These are phyloP conservation scores for Strigamia crassipes DNA, from an alignment of 2,888 invertebrate species.

Conservation along the genomic window DNA sequence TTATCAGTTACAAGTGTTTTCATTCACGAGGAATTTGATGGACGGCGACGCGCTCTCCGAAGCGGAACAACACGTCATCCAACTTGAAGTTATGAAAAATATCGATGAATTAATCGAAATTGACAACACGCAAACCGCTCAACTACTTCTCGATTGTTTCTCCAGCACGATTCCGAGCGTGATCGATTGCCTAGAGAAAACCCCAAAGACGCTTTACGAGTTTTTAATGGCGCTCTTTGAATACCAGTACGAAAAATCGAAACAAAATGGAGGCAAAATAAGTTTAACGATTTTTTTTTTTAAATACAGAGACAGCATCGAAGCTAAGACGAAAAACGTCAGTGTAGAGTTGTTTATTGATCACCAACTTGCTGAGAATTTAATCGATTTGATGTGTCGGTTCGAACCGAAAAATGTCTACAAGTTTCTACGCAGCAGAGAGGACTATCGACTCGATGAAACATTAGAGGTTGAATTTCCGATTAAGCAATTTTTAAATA, in stretches of 20 bases:
- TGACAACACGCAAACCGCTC: constrained; percentile 68
- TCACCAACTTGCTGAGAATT: constrained; percentile 65
- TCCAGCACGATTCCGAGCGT: constrained; percentile 57
- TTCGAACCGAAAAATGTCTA: constrained; percentile 64
- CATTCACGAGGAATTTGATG: constrained; percentile 61
- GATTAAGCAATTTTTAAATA: no score
- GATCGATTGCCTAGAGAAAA: background rate
- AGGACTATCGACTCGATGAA: constrained; percentile 68
- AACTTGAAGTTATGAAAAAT: constrained; percentile 56
- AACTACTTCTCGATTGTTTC: constrained; percentile 67
- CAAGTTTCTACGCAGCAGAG: constrained; percentile 63
- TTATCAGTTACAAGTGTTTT: constrained; percentile 65
- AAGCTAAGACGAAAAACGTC: no score
- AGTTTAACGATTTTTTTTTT: no score
- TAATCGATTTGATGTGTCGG: constrained; percentile 69
- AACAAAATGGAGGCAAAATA: no score
- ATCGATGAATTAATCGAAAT: constrained; percentile 65
- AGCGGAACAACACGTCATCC: constrained; percentile 56
- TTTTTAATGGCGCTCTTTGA: no score
- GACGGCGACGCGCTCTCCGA: constrained; percentile 55
- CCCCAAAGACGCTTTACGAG: no score
- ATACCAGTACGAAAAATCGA: no score
- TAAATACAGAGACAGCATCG: no score
- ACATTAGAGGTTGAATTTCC: constrained; percentile 61
- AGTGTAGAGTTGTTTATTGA: constrained; percentile 51